A percentile compares a stretch with the other conserved stretches of the same genome.
phyloP scores from a whole-genome alignment of 2,888 invertebrate species.

The Chaetoderma sp. region DNA sequence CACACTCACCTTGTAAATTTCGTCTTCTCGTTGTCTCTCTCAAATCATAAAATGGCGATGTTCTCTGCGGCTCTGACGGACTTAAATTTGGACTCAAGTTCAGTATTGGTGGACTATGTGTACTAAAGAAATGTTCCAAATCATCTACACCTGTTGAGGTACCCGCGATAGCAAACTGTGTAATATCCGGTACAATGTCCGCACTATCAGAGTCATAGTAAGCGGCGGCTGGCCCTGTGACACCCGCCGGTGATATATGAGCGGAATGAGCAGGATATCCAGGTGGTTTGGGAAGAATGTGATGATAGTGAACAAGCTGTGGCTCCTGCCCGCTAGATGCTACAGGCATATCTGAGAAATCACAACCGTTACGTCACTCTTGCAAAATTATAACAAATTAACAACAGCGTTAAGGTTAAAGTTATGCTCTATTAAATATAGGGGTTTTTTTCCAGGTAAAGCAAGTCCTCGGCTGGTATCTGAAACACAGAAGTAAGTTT shows the following conservation, averaged over 20 bases:
- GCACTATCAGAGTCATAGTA: too few species aligned
- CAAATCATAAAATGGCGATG: constrained; percentile 64
- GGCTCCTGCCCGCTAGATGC: constrained; percentile 38
- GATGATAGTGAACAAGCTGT: constrained; percentile 37
- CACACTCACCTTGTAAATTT: constrained; percentile 57
- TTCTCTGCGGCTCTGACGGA: constrained; percentile 55
- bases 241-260: too few species aligned
- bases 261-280: constrained; percentile 17
- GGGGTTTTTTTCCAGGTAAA: too few species aligned
- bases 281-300: constrained; percentile 41
- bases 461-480: too few species aligned
- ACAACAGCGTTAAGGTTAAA: too few species aligned
- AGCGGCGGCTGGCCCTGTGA: too few species aligned
- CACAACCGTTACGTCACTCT: background rate
- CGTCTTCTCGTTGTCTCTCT: constrained; percentile 60
- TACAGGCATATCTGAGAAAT: constrained; percentile 2
- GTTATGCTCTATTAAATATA: too few species aligned
- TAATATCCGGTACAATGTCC: constrained; percentile 32
- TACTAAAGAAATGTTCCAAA: constrained; percentile 56
- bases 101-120: constrained; percentile 66
- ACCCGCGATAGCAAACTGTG: constrained; percentile 24
- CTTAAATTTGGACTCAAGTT: constrained; percentile 64
- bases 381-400: too few species aligned
- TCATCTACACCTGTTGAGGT: constrained; percentile 27
- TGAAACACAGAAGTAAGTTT: too few species aligned